Percentiles rank a stretch among this genome's conserved stretches.
These are phyloP conservation scores for Hippocampus abdominalis DNA, from an alignment of 2,113 vertebrate species.

Conservation along the genomic window DNA sequence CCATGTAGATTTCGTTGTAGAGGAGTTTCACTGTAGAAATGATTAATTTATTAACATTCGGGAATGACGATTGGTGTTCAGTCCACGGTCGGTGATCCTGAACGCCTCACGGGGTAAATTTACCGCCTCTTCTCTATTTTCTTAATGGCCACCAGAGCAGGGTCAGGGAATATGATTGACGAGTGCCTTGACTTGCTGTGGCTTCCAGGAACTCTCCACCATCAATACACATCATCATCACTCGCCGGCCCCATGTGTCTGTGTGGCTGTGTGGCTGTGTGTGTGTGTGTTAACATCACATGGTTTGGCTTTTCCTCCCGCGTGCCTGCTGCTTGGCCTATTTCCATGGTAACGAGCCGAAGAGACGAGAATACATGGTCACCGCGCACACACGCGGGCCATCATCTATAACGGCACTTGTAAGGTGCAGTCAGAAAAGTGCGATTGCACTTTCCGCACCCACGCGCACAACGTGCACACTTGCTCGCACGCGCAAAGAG, in stretches of 20 bases:
- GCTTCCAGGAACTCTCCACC: conserved; percentile 66
- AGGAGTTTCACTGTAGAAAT: no score
- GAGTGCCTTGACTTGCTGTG: conserved; percentile 61
- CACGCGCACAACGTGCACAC: conserved; percentile 14
- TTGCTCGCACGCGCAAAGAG: conserved; percentile 8
- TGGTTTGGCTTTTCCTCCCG: conserved; percentile 65
- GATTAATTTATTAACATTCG: no score
- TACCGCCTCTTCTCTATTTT: conserved; percentile 16
- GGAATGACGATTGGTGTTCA: no score
- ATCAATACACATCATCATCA: conserved; percentile 69
- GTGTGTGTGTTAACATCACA: conserved; percentile 62
- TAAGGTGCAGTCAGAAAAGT: conserved; percentile 56
- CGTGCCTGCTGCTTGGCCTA: conserved; percentile 70
- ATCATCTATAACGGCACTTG: conserved; percentile 27
- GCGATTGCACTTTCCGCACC: conserved; percentile 59
- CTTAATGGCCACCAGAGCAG: conserved; percentile 29
- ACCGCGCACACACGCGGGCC: conserved; percentile 13
- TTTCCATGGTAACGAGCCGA: conserved; percentile 71
- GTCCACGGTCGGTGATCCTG: neutral
- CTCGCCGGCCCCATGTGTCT: conserved; percentile 33
- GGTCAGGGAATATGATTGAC: conserved; percentile 66
- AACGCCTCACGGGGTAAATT: conserved; percentile 18
- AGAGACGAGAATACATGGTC: conserved; percentile 38
- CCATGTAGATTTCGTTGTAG: no score
- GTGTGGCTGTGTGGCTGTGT: conserved; percentile 25